These are phyloP conservation scores for Chondrilla cf. caribensis DNA, from an alignment of 37 sponge, comb jelly and placozoan species.

Conservation along the genomic window DNA sequence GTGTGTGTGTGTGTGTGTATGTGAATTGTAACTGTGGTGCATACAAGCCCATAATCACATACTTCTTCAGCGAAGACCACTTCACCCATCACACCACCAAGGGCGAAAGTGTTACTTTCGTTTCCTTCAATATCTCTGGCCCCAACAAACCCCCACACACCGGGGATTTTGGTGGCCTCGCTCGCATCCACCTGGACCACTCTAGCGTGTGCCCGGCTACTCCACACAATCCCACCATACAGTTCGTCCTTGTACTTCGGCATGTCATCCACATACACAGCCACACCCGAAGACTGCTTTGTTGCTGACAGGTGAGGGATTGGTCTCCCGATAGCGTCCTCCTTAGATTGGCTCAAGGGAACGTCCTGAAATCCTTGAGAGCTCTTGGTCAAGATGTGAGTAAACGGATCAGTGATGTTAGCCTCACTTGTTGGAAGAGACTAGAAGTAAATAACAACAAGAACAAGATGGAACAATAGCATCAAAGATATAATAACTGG, in stretches of 20 bases:
- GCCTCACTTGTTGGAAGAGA: background rate
- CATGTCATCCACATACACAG: constrained; percentile 74
- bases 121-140: constrained; percentile 57
- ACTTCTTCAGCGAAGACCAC: constrained; percentile 59
- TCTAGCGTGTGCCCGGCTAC: constrained; percentile 61
- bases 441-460: background rate
- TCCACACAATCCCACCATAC: constrained; percentile 70
- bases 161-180: constrained; percentile 40
- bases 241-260: constrained; percentile 62
- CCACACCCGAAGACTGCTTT: constrained; percentile 55
- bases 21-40: too few relatives aligned
- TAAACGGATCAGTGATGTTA: constrained; percentile 24
- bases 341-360: constrained; percentile 12
- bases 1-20: too few relatives aligned
- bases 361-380: constrained; percentile 63
- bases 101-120: constrained; percentile 25
- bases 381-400: constrained; percentile 2
- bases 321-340: constrained; percentile 67
- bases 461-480: background rate
- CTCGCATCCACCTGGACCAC: constrained; percentile 50
- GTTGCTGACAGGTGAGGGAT: constrained; percentile 73
- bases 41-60: too few relatives aligned
- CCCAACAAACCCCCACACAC: constrained; percentile 56
- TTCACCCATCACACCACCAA: constrained; percentile 36
- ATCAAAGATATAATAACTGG: background rate